Conservation (phyloP, 2,888 invertebrate genomes). For the Schrankia costaestrigalis region DNA sequence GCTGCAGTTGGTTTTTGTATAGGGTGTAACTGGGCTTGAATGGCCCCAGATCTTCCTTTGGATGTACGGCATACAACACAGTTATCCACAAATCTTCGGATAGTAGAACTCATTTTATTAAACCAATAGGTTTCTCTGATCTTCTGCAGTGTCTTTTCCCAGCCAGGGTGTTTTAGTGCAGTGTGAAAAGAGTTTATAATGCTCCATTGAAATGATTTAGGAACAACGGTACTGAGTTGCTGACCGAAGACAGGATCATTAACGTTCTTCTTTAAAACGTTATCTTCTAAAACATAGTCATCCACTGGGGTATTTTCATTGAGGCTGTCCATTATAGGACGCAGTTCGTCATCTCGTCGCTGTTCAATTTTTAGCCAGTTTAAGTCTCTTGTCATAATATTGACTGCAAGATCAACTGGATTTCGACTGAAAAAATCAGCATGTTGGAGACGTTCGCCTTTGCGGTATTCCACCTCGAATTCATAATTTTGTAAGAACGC, state of each 20-base stretch:
- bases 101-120: conserved; percentile 32
- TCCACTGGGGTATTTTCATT: conserved; percentile 16
- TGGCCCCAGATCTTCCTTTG: conserved; percentile 19
- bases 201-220: conserved; percentile 2
- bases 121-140: conserved; percentile 9
- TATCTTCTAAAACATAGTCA: neutral
- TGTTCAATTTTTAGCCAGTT: conserved; percentile 27
- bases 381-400: conserved; percentile 18
- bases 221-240: neutral
- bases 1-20: conserved; percentile 19
- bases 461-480: conserved; percentile 25
- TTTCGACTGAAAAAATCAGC: too few relatives aligned
- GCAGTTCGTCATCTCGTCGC: conserved; percentile 30
- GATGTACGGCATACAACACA: conserved; percentile 37
- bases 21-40: conserved; percentile 6
- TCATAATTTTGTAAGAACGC: neutral
- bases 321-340: neutral
- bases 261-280: neutral
- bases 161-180: conserved; percentile 12
- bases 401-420: conserved; percentile 29
- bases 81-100: conserved; percentile 26
- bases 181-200: conserved; percentile 17
- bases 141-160: neutral
- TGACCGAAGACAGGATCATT: too few relatives aligned
- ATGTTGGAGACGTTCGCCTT: too few relatives aligned